A percentile compares a stretch with the other conserved stretches of the same genome.
phyloP scores from a whole-genome alignment of 92 coral and sea anemone genomes.

The Porites divaricata region DNA sequence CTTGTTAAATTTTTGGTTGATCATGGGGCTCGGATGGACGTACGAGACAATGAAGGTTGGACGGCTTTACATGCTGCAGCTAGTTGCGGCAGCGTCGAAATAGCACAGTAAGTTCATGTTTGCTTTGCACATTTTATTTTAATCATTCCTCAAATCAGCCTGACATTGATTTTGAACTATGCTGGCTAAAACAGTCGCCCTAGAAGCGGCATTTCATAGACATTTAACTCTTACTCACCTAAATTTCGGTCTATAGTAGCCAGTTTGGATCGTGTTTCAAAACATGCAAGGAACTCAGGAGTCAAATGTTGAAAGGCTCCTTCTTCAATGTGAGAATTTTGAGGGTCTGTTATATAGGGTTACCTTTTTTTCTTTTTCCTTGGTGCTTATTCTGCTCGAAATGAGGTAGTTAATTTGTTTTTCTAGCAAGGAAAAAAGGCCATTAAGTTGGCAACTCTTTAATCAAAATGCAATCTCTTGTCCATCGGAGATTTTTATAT shows the following conservation, averaged over 20 bases:
- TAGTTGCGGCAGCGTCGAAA: constrained; percentile 97
- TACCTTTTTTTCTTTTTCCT: neutral
- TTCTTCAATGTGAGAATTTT: constrained; percentile 26
- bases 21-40: constrained; percentile 89
- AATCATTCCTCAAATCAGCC: constrained; percentile 48
- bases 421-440: neutral
- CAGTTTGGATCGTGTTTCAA: constrained; percentile 83
- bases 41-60: constrained; percentile 99
- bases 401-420: neutral
- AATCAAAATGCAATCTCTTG: constrained; percentile 52
- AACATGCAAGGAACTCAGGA: constrained; percentile 85
- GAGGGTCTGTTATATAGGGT: neutral
- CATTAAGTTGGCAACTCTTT: constrained; percentile 5
- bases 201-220: constrained; percentile 53
- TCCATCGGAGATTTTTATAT: constrained; percentile 54
- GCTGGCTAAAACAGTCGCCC: constrained; percentile 13
- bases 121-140: constrained; percentile 58
- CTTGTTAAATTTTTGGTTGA: constrained; percentile 89
- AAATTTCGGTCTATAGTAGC: constrained; percentile 29
- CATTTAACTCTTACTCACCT: constrained; percentile 45
- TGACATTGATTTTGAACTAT: constrained; percentile 38
- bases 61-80: constrained; percentile 98
- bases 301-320: constrained; percentile 54
- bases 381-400: constrained; percentile 24
- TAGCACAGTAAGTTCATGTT: constrained; percentile 90